Conservation (phyloP, 2,797 vertebrate species). For the Schizothorax lantsangensis region DNA sequence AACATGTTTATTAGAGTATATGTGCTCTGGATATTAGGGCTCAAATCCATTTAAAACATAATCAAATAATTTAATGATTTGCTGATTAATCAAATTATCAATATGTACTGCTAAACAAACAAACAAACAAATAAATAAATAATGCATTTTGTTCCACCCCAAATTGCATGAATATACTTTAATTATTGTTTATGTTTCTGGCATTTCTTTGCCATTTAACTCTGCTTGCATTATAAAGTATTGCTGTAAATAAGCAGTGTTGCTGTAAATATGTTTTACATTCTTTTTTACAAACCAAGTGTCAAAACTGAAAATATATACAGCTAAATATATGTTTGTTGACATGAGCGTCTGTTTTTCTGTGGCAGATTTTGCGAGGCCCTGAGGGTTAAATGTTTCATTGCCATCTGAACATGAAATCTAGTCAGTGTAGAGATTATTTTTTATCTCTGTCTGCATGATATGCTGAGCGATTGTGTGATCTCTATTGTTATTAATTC, state of each 20-base stretch:
- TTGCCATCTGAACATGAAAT: slow-evolving; percentile 8
- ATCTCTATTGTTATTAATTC: slow-evolving; percentile 46
- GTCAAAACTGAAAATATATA: not conserved
- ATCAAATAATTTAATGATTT: not conserved
- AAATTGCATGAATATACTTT: not conserved
- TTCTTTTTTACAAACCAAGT: not conserved
- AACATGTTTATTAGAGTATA: not conserved
- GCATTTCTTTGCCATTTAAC: not conserved
- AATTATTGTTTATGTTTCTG: not conserved
- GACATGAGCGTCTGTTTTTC: not conserved
- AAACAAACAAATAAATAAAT: not conserved
- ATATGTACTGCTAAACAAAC: not conserved
- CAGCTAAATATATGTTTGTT: not conserved
- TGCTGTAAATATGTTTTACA: not conserved
- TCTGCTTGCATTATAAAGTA: not conserved
- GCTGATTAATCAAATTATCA: not conserved
- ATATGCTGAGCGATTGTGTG: slow-evolving; percentile 36
- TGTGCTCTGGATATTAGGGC: not conserved
- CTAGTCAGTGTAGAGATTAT: slow-evolving; percentile 27
- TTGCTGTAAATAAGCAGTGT: not conserved
- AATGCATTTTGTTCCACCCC: too few species aligned
- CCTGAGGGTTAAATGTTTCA: slow-evolving; percentile 17
- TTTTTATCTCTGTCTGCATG: slow-evolving; percentile 9
- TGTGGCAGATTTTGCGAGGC: not conserved
- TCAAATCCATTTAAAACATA: not conserved